Evolutionary conservation across 2,113 vertebrate species (phyloP), one percentile per base, ranked within the genome.

Genomic region (Malaclemys terrapin): DNA sequence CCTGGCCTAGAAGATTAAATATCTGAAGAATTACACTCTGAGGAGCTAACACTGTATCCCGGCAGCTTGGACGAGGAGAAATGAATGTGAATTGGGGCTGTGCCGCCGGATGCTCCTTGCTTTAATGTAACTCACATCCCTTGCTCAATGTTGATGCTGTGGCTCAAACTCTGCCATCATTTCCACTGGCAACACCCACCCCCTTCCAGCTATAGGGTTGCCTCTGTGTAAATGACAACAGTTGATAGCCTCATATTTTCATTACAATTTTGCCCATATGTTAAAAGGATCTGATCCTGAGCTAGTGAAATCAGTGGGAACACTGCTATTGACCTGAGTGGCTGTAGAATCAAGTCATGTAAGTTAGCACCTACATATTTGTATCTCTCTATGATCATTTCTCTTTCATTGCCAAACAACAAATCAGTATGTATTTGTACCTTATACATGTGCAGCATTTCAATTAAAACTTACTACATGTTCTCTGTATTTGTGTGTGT

Each of bases 331-430:
- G 65, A 38, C n/a, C n/a, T 38, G 65, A 38, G 17, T 38, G 9
- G 7, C 10, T 72, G n/a, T 38, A 38, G n/a, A 72, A 38, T 38
- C n/a, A 38, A 35, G 35, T 38, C n/a, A 72, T 38, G 16, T 8
- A 72, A 72, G 20, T n/a, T 38, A 38, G 65, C 35, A 38, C 65
- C 65, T 72, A 10, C 17, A 22, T 38, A 42, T 47, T 8, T 11
- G 76, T 27, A 2, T 52, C 10, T 2, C 1, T 17, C 2, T 85
- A 12, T 78, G 85, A 69, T 49, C 25, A 0, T 6, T 80, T 52
- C 31, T 14, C 0, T 0, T 54, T 53, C 20, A n/a, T n/a, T 82
- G 52, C 24, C 80, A 56, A 38, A 54, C 4, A 27, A 20, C 4
- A 27, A 20, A 38, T 38, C 57, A n/a, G 16, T 6, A 42, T 6